These are phyloP conservation scores for Colletes latitarsis DNA, from an alignment of 1,140 invertebrate species.

Conservation along the genomic window DNA sequence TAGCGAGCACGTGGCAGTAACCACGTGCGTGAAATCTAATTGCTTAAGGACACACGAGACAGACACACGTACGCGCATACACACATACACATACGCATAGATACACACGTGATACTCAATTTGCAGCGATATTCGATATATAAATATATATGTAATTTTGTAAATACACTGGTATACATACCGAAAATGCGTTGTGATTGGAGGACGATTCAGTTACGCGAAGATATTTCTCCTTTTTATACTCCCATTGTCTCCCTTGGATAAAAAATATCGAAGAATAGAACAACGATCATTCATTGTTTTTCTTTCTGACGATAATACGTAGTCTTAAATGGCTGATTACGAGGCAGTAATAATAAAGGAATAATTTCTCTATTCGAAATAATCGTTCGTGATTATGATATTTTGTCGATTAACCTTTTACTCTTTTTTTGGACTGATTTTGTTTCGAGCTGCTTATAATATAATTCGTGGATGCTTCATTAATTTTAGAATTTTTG, in stretches of 20 bases:
- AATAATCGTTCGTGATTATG: no score
- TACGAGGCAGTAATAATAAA: no score
- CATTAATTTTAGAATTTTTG: no score
- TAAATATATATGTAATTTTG: conserved; percentile 59
- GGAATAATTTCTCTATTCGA: no score
- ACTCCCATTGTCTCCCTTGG: conserved; percentile 1
- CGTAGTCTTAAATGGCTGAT: no score
- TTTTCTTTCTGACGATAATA: no score
- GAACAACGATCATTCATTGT: neutral
- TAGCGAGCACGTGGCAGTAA: conserved; percentile 28
- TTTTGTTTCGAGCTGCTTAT: no score
- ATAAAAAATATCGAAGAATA: conserved; percentile 51
- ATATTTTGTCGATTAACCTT: no score
- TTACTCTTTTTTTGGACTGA: no score
- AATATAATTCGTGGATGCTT: no score
- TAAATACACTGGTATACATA: conserved; percentile 57
- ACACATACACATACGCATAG: conserved; percentile 13
- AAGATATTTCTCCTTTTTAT: conserved; percentile 31
- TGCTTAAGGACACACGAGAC: conserved; percentile 50
- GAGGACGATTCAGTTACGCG: neutral
- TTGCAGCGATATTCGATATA: conserved; percentile 51
- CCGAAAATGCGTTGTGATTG: conserved; percentile 34
- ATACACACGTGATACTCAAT: conserved; percentile 21
- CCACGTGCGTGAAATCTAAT: conserved; percentile 42
- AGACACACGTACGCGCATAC: conserved; percentile 6